Percentiles rank a stretch among this genome's conserved stretches.
Conservation (phyloP, 2,113 vertebrate genomes). For the Bubalus kerabau region DNA sequence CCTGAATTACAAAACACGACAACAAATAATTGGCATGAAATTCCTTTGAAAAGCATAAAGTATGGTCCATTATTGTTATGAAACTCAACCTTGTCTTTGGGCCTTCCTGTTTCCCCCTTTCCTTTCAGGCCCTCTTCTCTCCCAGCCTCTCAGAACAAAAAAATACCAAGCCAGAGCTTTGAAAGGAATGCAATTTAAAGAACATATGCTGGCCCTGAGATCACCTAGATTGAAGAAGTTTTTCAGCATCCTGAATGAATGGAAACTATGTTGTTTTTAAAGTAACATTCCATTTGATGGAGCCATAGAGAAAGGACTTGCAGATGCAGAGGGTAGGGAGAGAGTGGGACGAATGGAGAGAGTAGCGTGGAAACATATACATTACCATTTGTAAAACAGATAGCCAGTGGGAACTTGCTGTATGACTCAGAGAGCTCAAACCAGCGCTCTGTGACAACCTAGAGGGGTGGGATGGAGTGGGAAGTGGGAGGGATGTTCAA, state of each 20-base stretch:
- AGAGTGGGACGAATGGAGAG: background rate
- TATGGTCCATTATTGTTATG: background rate
- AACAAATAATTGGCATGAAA: constrained; percentile 8
- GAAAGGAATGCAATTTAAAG: constrained; percentile 40
- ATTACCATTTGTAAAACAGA: background rate
- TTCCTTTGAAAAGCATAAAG: constrained; percentile 26
- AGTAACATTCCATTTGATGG: background rate
- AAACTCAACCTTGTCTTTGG: constrained; percentile 31
- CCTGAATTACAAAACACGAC: constrained; percentile 3
- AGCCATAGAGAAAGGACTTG: background rate
- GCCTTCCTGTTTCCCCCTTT: background rate
- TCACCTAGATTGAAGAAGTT: background rate
- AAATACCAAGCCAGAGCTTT: background rate
- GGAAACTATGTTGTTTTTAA: constrained; percentile 24
- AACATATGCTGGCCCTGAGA: background rate
- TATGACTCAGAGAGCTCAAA: background rate
- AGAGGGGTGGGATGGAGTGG: background rate
- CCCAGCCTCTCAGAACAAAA: constrained; percentile 3
- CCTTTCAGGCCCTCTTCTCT: background rate
- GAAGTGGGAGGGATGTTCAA: background rate
- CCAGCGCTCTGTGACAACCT: background rate
- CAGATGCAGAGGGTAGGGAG: background rate
- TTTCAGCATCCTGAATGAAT: background rate
- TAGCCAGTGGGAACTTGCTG: background rate
- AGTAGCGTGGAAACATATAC: background rate